A percentile compares a stretch with the other conserved stretches of the same genome.
These are phyloP conservation scores for Vombatus ursinus DNA, from an alignment of 2,113 vertebrate species.

Conservation along the genomic window DNA sequence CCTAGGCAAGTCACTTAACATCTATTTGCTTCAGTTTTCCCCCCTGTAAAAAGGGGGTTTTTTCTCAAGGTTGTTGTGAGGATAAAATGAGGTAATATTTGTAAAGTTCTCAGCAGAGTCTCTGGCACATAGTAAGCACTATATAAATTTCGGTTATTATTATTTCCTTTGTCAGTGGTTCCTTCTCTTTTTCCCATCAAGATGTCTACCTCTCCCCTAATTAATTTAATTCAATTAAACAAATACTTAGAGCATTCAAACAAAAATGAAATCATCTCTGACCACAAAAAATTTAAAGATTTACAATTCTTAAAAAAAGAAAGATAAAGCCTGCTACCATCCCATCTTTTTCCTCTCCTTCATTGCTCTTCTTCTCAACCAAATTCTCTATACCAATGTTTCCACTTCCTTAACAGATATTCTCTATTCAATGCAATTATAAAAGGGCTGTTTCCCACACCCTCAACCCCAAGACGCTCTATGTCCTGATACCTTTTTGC, in stretches of 20 bases:
- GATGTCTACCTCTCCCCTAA: not conserved
- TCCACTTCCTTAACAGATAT: not conserved
- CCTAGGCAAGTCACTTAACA: not conserved
- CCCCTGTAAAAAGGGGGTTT: not conserved
- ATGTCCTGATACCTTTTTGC: too few relatives aligned
- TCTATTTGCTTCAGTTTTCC: not conserved
- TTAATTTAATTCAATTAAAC: not conserved
- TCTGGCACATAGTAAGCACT: not conserved
- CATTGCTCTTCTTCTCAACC: not conserved
- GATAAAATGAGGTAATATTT: not conserved
- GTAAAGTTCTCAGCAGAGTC: not conserved
- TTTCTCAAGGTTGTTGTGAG: not conserved
- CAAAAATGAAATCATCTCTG: not conserved
- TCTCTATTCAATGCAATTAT: not conserved
- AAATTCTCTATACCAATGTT: not conserved
- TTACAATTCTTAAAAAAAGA: not conserved
- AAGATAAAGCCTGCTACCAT: not conserved
- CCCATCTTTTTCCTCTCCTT: not conserved
- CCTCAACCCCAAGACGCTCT: too few relatives aligned
- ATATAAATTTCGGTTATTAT: not conserved
- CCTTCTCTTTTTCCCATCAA: not conserved
- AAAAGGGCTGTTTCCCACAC: not conserved
- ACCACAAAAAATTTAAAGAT: not conserved
- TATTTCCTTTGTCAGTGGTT: not conserved
- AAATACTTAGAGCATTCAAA: not conserved